A percentile compares a stretch with the other conserved stretches of the same genome.
Evolutionary conservation across 2,113 vertebrate species (phyloP).

Genomic region (Aythya baeri): DNA sequence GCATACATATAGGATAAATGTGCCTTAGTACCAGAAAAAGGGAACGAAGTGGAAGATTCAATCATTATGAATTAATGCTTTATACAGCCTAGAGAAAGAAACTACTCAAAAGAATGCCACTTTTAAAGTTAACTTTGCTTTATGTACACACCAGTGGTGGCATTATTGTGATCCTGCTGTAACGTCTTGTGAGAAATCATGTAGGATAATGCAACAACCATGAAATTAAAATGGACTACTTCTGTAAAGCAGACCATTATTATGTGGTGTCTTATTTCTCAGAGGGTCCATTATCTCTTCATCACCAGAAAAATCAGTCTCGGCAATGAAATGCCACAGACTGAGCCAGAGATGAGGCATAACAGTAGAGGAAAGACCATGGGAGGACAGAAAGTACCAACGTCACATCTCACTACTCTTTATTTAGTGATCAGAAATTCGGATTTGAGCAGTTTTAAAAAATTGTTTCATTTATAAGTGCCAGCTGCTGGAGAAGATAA

Average conservation of each 20-base stretch:
- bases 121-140: constrained; percentile 4
- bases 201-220: constrained; percentile 54
- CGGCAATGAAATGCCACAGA: background rate
- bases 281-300: constrained; percentile 60
- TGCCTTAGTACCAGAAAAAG: background rate
- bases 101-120: background rate
- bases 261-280: constrained; percentile 44
- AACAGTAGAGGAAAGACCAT: background rate
- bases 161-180: constrained; percentile 32
- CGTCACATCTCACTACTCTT: constrained; percentile 1
- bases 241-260: constrained; percentile 36
- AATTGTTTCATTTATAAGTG: constrained; percentile 12
- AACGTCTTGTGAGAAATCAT: constrained; percentile 47
- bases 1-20: background rate
- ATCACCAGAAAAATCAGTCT: constrained; percentile 45
- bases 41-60: background rate
- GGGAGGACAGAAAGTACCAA: background rate
- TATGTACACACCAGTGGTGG: background rate
- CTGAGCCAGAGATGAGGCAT: background rate
- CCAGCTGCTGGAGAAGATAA: constrained; percentile 45
- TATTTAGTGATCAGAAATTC: background rate
- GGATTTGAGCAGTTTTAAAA: background rate
- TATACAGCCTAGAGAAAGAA: background rate
- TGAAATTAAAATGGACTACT: constrained; percentile 66
- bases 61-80: constrained; percentile 27